These are phyloP conservation scores for Apis florea DNA, from an alignment of 1,140 invertebrate species.

Conservation along the genomic window DNA sequence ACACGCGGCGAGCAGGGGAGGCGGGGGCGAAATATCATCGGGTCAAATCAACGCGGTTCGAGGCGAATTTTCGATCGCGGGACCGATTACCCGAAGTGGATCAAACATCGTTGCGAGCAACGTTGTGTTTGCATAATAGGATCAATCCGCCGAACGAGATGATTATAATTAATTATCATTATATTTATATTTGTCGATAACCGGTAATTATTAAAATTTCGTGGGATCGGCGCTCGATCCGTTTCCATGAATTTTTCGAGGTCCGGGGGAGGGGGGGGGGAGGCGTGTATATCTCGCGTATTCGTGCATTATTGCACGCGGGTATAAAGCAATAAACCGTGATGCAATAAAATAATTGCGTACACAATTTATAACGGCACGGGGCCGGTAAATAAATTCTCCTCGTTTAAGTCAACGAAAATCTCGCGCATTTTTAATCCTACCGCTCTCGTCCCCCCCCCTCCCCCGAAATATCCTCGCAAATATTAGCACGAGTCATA, in stretches of 20 bases:
- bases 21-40: background rate
- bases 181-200: too few relatives aligned
- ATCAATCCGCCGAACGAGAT: background rate
- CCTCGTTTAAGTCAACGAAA: slow-evolving; percentile 27
- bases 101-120: background rate
- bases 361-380: slow-evolving; percentile 11
- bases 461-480: slow-evolving; percentile 16
- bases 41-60: background rate
- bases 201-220: too few relatives aligned
- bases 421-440: slow-evolving; percentile 24
- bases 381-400: slow-evolving; percentile 26
- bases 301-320: background rate
- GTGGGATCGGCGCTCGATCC: too few relatives aligned
- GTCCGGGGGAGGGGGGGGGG: too few relatives aligned
- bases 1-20: too few relatives aligned
- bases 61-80: background rate
- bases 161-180: background rate
- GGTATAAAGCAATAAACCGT: background rate
- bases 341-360: slow-evolving; percentile 22
- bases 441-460: background rate
- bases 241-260: too few relatives aligned
- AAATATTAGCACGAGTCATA: slow-evolving; percentile 31
- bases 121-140: background rate
- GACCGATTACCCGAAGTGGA: background rate
- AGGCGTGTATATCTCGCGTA: too few relatives aligned